Percentiles rank a stretch among this genome's conserved stretches.
Evolutionary conservation across 2,888 invertebrate genomes (phyloP).

Genomic region (Ornithoptera alexandrae): DNA sequence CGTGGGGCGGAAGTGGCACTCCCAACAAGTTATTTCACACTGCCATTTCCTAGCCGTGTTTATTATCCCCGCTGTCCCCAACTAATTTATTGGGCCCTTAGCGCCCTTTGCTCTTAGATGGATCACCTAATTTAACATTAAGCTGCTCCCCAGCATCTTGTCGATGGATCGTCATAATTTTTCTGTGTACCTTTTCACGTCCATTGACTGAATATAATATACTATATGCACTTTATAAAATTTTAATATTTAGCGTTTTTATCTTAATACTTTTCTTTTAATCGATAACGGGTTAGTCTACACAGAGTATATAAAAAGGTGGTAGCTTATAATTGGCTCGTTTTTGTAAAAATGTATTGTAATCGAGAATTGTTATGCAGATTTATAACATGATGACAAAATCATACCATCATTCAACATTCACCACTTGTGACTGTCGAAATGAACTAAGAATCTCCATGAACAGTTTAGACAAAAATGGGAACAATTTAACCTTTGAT

Average conservation of each 20-base stretch:
- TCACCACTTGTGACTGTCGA: background rate
- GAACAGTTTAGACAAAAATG: background rate
- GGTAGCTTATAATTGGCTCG: background rate
- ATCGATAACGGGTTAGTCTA: too few relatives aligned
- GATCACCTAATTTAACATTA: constrained; percentile 78
- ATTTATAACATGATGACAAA: background rate
- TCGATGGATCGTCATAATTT: constrained; percentile 54
- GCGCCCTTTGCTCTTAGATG: constrained; percentile 69
- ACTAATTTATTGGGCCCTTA: constrained; percentile 75
- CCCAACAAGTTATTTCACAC: constrained; percentile 71
- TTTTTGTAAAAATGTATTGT: background rate
- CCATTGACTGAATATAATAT: background rate
- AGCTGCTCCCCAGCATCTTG: constrained; percentile 45
- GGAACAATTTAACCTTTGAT: too few relatives aligned
- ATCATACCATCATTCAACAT: background rate
- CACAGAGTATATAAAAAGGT: background rate
- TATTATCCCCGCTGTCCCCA: constrained; percentile 76
- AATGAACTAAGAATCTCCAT: background rate
- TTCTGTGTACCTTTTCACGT: constrained; percentile 7
- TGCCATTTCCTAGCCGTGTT: constrained; percentile 68
- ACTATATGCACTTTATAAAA: background rate
- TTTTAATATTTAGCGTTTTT: background rate
- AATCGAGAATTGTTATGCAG: background rate
- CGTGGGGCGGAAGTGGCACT: constrained; percentile 64
- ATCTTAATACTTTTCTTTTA: too few relatives aligned